Conservation (phyloP, 2,888 invertebrate species). For the Oscheius sp. region DNA sequence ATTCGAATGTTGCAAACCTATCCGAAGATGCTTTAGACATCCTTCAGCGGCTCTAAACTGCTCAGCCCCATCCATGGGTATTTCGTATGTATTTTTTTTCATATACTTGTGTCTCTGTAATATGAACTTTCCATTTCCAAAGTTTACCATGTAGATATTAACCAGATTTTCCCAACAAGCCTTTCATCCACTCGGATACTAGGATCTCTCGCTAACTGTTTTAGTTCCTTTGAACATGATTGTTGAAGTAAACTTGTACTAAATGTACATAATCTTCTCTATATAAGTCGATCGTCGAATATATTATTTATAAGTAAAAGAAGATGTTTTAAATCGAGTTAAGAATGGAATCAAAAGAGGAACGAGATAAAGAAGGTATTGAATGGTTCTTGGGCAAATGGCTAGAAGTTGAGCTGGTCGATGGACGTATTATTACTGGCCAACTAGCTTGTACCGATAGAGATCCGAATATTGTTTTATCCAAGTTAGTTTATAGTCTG, state of each 20-base stretch:
- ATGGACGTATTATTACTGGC: conserved; percentile 34
- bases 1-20: not conserved
- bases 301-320: not conserved
- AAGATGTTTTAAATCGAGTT: too few relatives aligned
- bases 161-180: too few relatives aligned
- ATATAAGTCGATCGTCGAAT: not conserved
- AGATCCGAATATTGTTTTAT: conserved; percentile 33
- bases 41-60: not conserved
- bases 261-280: not conserved
- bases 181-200: not conserved
- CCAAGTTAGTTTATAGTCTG: conserved; percentile 11
- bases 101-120: not conserved
- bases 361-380: conserved; percentile 1
- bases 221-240: not conserved
- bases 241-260: not conserved
- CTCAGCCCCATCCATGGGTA: not conserved
- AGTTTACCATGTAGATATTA: too few relatives aligned
- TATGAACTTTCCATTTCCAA: too few relatives aligned
- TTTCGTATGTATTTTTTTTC: not conserved
- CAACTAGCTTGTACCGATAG: conserved; percentile 31
- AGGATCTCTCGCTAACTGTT: not conserved
- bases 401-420: conserved; percentile 32
- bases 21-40: not conserved
- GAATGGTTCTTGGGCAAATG: conserved; percentile 25
- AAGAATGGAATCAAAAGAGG: not conserved